Conservation (phyloP, 1,140 invertebrate genomes). For the Riptortus pedestris region DNA sequence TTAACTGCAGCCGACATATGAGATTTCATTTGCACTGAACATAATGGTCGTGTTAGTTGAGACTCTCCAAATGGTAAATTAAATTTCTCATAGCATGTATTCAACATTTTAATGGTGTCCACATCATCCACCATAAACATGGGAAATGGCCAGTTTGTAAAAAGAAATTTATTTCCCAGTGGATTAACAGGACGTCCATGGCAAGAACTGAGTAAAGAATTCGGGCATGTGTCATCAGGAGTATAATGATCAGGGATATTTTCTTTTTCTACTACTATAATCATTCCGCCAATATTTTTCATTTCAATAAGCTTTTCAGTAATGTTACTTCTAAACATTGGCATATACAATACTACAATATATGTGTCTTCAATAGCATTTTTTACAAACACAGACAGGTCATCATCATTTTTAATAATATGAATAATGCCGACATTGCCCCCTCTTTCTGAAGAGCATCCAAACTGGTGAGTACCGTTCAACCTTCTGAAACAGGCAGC, state of each 20-base stretch:
- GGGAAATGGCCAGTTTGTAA: slow-evolving; percentile 70
- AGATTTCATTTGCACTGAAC: slow-evolving; percentile 70
- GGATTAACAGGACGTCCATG: slow-evolving; percentile 61
- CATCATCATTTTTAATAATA: not conserved
- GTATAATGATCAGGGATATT: slow-evolving; percentile 45
- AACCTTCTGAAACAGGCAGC: slow-evolving; percentile 73
- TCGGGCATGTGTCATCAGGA: slow-evolving; percentile 76
- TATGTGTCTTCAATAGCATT: not conserved
- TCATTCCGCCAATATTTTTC: slow-evolving; percentile 51
- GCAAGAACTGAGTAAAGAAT: slow-evolving; percentile 41
- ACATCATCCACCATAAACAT: slow-evolving; percentile 58
- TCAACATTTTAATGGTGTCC: not conserved
- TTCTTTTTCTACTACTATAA: slow-evolving; percentile 59
- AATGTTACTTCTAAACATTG: slow-evolving; percentile 14
- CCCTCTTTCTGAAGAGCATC: slow-evolving; percentile 53
- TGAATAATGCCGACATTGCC: slow-evolving; percentile 3
- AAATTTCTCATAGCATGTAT: slow-evolving; percentile 1
- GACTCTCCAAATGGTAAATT: slow-evolving; percentile 47
- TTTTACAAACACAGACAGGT: not conserved
- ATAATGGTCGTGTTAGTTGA: slow-evolving; percentile 59
- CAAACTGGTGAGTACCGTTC: slow-evolving; percentile 86
- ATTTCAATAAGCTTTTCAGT: slow-evolving; percentile 19
- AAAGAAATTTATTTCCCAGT: slow-evolving; percentile 57
- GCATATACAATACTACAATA: not conserved
- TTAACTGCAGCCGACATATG: slow-evolving; percentile 83